Base-by-base conservation (phyloP, 2,113 vertebrate genomes). In the Maccullochella peelii region DNA sequence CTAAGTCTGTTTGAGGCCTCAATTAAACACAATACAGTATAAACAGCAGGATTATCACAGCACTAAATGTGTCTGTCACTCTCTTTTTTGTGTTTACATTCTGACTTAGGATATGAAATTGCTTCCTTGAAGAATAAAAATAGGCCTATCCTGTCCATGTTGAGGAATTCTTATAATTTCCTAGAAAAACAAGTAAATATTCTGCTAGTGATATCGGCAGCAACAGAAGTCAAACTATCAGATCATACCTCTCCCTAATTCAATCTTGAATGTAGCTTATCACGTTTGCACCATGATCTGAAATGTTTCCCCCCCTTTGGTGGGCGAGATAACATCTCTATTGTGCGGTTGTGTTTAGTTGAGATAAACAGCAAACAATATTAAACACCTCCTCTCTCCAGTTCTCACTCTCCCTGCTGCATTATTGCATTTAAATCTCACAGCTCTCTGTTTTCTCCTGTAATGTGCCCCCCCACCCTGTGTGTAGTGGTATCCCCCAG, bases 351-450 rank as follows among this genome's bases (percentile, higher is more conserved):
- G 86, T 90, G 89, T 88, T 90, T 72, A 16, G 79, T 44, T n/a
- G 82, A 92, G 89, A 93, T 94, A 94, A 92, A 93, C 79, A 86
- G 86, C 85, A 88, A 90, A 89, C 87, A 93, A 92, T 94, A 94
- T 88, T 88, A 88, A 87, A 88, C 83, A 92, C 62, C 55, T 83
- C 72, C 69, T 79, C 81, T 84, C 59, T 73, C 73, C 44, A 30
- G 36, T 18, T 49, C 78, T 69, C 75, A 9, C 59, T 72, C 73
- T 78, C 85, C 23, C 55, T 69, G 77, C 73, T 67, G 80, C 81
- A 9, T 87, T 86, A 85, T 87, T 93, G 62, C 73, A 80, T 85
- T 84, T 86, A 67, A 75, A n/a, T 85, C 68, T 73, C 27, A 3
- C 61, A 40, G 50, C 62, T 73, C 63, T 79, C 80, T 66, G 16